phyloP scores from a whole-genome alignment of 2,113 vertebrate species.

The Thinocorus orbignyianus region DNA sequence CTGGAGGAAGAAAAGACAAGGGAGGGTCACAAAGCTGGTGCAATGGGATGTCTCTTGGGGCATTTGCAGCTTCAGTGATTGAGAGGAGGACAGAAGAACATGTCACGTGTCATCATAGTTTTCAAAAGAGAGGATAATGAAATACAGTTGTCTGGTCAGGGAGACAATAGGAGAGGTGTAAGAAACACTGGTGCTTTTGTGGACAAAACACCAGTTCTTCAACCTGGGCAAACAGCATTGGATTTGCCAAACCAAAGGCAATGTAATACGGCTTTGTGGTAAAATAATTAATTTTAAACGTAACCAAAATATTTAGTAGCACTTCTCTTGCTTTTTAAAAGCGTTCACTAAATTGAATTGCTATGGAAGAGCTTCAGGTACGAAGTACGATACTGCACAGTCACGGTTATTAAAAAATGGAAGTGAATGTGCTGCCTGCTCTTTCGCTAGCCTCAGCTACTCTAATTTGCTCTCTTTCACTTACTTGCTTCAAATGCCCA shows the following conservation, averaged over 20 bases:
- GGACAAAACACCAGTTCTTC: neutral
- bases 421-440: neutral
- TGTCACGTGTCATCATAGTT: no score
- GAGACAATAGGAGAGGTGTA: neutral
- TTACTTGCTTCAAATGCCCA: neutral
- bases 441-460: neutral
- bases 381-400: fast-evolving
- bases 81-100: neutral
- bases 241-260: neutral
- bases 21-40: neutral
- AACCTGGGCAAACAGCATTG: neutral
- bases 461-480: neutral
- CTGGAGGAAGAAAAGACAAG: neutral
- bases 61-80: neutral
- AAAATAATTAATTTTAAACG: neutral
- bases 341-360: neutral
- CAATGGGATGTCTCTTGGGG: neutral
- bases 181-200: neutral
- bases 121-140: neutral
- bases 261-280: neutral
- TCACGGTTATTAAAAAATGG: neutral
- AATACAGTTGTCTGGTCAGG: neutral
- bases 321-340: neutral
- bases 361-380: neutral
- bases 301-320: neutral